Percentiles rank a stretch among this genome's conserved stretches.
Evolutionary conservation across 2,888 invertebrate genomes (phyloP).

Genomic region (Synanthedon andrenaeformis): DNA sequence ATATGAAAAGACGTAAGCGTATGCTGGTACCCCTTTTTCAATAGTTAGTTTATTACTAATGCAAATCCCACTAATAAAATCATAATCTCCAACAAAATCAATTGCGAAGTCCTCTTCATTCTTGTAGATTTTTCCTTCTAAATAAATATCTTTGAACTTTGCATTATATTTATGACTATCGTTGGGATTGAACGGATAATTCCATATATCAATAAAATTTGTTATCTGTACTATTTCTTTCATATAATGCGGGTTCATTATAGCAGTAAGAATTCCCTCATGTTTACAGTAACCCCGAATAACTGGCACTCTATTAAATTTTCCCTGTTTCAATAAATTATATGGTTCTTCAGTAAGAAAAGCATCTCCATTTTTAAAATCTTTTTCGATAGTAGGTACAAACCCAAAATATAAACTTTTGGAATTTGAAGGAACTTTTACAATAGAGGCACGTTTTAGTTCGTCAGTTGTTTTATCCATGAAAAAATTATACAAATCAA

Average conservation of each 20-base stretch:
- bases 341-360: conserved; percentile 37
- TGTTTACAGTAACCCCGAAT: conserved; percentile 52
- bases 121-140: conserved; percentile 1
- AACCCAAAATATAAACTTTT: conserved; percentile 26
- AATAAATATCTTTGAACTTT: conserved; percentile 14
- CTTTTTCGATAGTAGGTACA: conserved; percentile 36
- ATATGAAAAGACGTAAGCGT: conserved; percentile 30
- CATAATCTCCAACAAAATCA: conserved; percentile 33
- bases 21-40: conserved; percentile 17
- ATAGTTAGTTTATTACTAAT: conserved; percentile 18
- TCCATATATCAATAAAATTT: conserved; percentile 20
- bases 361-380: conserved; percentile 23
- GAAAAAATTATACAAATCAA: conserved; percentile 20
- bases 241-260: conserved; percentile 17
- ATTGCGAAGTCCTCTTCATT: conserved; percentile 16
- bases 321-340: conserved; percentile 36
- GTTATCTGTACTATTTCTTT: conserved; percentile 18
- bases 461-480: conserved; percentile 11
- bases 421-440: conserved; percentile 1
- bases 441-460: not conserved
- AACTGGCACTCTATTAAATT: conserved; percentile 42
- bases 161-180: conserved; percentile 13
- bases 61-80: conserved; percentile 28
- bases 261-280: conserved; percentile 45
- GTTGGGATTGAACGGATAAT: conserved; percentile 14